Evolutionary conservation across 2,113 vertebrate species (phyloP), one percentile per base, ranked within the genome.

Genomic region (Leptobrachium leishanense): DNA sequence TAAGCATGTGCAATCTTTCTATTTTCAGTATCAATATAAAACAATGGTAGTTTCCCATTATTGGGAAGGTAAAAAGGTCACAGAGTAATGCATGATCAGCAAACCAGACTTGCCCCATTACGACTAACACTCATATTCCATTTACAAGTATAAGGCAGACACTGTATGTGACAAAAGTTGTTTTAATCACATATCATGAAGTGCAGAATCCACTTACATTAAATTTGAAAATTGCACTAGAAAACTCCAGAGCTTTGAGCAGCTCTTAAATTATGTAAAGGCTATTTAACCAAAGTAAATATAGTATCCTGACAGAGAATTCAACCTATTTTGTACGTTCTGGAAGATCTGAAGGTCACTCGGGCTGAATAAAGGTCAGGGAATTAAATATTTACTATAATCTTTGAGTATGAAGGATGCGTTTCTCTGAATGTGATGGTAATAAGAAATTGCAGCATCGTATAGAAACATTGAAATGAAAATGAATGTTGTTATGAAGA

Each of bases 211-310:
- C 63, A 13, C 63, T 41, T 50, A 50, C 42, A 13, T 75, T 75
- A 66, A 50, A 75, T 66, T 53, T 75, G 43, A 75, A 53, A 66
- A 75, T 72, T 8, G 5, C 44, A 53, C 31, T 44, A 66, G 54
- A 53, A 50, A 39, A 66, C 74, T 41, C 62, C n/a, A 44, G 44
- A 76, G 41, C n/a, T 62, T 62, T 77, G n/a, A 77, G 39, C 39
- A 59, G 2, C 66, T 46, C 13, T 46, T 70, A 5, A 59, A 70
- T 62, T 46, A 70, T 62, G 54, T 59, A 69, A 44, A 62, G 68
- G 44, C 20, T 46, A 70, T 77, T 62, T 77, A 62, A 50, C 50
- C 42, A 77, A 77, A 63, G 76, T 62, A 77, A 77, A 77, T 70
- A 77, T 50, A 70, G 12, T 41, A 40, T 62, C n/a, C n/a, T 77